A percentile compares a stretch with the other conserved stretches of the same genome.
These are phyloP conservation scores for Morpho helenor DNA, from an alignment of 2,888 invertebrate species.

Conservation along the genomic window DNA sequence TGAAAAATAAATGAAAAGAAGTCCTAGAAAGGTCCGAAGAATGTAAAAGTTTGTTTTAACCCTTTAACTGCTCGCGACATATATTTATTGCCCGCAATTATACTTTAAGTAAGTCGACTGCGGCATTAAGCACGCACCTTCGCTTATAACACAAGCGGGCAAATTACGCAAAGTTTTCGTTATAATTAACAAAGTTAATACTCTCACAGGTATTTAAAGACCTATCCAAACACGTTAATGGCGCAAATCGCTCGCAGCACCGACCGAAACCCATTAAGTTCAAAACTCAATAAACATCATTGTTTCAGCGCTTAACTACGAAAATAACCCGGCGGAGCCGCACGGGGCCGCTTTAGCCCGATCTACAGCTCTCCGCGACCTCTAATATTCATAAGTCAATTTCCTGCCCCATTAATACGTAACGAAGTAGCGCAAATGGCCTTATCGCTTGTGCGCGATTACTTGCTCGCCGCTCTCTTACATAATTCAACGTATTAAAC, in stretches of 20 bases:
- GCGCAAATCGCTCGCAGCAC: slow-evolving; percentile 57
- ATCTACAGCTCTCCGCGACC: slow-evolving; percentile 67
- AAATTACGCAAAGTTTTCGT: slow-evolving; percentile 18
- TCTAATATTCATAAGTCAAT: slow-evolving; percentile 80
- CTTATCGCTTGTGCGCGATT: slow-evolving; percentile 79
- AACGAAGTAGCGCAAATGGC: slow-evolving; percentile 80
- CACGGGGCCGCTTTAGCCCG: slow-evolving; percentile 70
- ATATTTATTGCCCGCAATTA: no score
- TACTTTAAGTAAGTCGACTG: no score
- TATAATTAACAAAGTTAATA: slow-evolving; percentile 28
- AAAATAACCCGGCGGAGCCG: slow-evolving; percentile 61
- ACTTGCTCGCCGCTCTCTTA: slow-evolving; percentile 78
- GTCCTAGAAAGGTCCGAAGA: no score
- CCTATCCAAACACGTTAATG: slow-evolving; percentile 63
- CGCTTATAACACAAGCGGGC: not conserved
- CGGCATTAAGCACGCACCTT: not conserved
- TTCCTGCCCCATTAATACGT: slow-evolving; percentile 79
- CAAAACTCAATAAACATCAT: slow-evolving; percentile 74
- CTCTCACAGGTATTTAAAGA: slow-evolving; percentile 30
- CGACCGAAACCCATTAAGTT: slow-evolving; percentile 67
- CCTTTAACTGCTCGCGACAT: no score
- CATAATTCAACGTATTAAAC: slow-evolving; percentile 81
- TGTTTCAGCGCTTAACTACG: slow-evolving; percentile 73
- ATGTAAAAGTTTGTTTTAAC: no score
- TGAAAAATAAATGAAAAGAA: no score